Percentiles rank a stretch among this genome's conserved stretches.
These are phyloP conservation scores for Brachionus paranguensis DNA, from an alignment of 1,140 invertebrate genomes.

Conservation along the genomic window DNA sequence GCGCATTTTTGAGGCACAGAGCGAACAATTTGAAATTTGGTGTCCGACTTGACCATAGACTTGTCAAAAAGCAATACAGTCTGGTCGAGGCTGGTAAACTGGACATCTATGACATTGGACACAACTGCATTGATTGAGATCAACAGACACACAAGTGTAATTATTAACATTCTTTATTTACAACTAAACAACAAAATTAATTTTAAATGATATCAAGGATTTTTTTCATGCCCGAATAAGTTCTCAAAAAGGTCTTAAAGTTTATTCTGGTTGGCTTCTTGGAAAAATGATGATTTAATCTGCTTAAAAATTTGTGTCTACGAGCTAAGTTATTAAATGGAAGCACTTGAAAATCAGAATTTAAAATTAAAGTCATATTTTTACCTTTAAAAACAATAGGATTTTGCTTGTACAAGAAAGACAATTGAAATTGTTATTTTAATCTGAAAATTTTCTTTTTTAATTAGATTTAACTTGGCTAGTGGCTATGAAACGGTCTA, in stretches of 20 bases:
- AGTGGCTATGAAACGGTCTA: not conserved
- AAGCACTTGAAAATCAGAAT: conserved; percentile 18
- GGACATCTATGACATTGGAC: not conserved
- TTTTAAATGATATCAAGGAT: not conserved
- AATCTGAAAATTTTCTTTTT: not conserved
- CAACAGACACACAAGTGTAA: not conserved
- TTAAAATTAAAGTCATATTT: not conserved
- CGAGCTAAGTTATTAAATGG: not conserved
- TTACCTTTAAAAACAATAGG: not conserved
- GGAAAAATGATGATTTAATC: conserved; percentile 23
- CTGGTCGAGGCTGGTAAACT: not conserved
- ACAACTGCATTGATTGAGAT: not conserved
- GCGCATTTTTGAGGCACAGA: not conserved
- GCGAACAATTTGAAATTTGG: not conserved
- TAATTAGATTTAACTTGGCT: conserved; percentile 26
- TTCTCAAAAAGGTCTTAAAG: not conserved
- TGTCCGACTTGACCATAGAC: not conserved
- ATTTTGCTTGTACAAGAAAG: not conserved
- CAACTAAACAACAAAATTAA: not conserved
- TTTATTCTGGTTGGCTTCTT: conserved; percentile 10
- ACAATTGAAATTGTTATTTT: conserved; percentile 9
- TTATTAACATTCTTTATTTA: not conserved
- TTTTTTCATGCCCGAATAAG: not conserved
- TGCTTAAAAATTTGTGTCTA: not conserved
- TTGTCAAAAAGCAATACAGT: conserved; percentile 9